phyloP scores from a whole-genome alignment of 2,888 invertebrate genomes.

The Scrobipalpa costella region DNA sequence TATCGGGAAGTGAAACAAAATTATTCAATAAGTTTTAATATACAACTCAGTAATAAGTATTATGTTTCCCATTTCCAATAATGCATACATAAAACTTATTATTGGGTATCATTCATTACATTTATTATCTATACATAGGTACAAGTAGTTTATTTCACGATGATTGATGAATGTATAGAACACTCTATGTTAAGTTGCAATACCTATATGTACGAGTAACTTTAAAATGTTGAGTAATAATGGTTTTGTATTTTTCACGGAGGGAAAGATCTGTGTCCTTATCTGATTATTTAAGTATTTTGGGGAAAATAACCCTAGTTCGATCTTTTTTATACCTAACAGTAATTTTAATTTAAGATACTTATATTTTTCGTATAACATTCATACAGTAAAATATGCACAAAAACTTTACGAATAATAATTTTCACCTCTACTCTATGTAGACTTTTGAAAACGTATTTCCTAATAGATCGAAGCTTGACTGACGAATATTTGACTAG shows the following conservation, averaged over 20 bases:
- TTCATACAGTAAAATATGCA: constrained; percentile 5
- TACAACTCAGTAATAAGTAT: no score
- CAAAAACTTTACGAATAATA: constrained; percentile 3
- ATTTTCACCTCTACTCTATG: not conserved
- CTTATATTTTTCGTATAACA: not conserved
- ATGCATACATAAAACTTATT: no score
- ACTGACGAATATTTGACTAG: constrained; percentile 40
- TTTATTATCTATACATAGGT: not conserved
- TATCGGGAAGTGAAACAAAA: not conserved
- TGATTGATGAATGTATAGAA: not conserved
- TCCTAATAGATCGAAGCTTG: constrained; percentile 45
- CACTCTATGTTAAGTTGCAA: not conserved
- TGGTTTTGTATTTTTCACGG: not conserved
- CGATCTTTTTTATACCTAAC: not conserved
- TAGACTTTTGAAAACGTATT: constrained; percentile 31
- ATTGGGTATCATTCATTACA: constrained; percentile 2
- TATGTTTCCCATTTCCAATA: no score
- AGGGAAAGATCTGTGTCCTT: constrained; percentile 1
- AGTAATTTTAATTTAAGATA: not conserved
- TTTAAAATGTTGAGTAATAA: not conserved
- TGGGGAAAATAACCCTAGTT: no score
- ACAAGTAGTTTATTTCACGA: constrained; percentile 10
- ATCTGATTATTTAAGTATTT: not conserved
- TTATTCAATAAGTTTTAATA: not conserved
- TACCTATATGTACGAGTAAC: not conserved